phyloP scores from a whole-genome alignment of 2,797 vertebrate genomes.

The Sternotherus odoratus region DNA sequence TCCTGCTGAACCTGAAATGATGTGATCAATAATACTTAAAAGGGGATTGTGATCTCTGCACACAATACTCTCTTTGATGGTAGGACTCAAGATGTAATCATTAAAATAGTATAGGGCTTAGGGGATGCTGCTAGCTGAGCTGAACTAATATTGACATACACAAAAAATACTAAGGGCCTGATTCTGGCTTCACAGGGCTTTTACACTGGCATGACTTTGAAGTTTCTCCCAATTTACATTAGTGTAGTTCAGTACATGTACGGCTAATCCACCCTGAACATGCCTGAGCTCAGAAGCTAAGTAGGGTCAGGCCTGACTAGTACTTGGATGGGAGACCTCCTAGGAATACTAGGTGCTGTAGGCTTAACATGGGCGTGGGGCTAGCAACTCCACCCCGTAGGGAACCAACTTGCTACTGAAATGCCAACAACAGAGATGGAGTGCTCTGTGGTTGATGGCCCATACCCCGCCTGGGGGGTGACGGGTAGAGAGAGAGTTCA shows the following conservation, averaged over 20 bases:
- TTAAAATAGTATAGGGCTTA: neutral
- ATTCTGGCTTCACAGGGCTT: neutral
- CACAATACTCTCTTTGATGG: neutral
- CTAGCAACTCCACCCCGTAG: no score
- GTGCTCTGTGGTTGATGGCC: no score
- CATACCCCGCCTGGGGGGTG: no score
- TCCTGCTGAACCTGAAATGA: neutral
- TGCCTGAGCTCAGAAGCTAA: no score
- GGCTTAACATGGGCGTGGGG: no score
- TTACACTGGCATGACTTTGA: neutral
- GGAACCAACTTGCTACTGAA: no score
- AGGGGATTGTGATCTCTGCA: neutral
- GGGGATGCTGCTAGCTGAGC: constrained; percentile 3
- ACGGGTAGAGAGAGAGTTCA: no score
- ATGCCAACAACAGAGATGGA: no score
- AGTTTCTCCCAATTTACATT: neutral
- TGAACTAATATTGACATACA: neutral
- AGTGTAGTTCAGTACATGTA: neutral
- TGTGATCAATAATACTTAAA: neutral
- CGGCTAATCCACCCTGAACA: no score
- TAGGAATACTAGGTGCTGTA: no score
- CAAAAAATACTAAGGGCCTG: neutral
- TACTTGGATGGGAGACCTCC: no score
- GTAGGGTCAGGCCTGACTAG: no score
- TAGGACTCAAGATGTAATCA: neutral